phyloP scores from a whole-genome alignment of 1,140 invertebrate species.

The Drosophila prosaltans region DNA sequence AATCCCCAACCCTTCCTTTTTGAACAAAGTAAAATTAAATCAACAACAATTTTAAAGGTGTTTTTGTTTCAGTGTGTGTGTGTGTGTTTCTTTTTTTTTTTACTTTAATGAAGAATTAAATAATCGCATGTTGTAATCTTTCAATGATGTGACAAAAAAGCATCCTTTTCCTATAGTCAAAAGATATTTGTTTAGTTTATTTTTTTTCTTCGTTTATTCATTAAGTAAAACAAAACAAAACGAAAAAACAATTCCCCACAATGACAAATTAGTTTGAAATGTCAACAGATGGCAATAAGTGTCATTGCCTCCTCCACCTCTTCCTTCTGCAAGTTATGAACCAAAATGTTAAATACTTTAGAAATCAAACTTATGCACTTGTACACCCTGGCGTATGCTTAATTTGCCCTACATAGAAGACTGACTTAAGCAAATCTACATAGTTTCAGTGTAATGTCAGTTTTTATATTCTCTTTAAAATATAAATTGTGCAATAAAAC shows the following conservation, averaged over 20 bases:
- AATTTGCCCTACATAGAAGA: too few species aligned
- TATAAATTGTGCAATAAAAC: constrained; percentile 60
- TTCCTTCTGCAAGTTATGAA: constrained; percentile 61
- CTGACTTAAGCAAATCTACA: too few species aligned
- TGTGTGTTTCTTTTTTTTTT: neutral
- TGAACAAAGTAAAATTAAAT: constrained; percentile 5
- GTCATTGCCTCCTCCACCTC: constrained; percentile 70
- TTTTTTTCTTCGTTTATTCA: too few species aligned
- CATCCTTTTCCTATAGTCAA: constrained; percentile 44
- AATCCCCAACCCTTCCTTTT: constrained; percentile 6
- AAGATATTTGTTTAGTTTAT: neutral
- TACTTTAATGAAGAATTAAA: constrained; percentile 21
- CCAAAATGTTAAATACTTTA: constrained; percentile 53
- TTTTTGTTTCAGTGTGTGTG: neutral
- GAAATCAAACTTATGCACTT: neutral
- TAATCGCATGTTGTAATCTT: constrained; percentile 34
- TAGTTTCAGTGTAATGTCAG: neutral
- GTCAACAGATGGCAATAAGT: constrained; percentile 68
- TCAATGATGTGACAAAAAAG: constrained; percentile 47
- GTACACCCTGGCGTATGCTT: neutral
- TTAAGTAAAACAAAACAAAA: neutral
- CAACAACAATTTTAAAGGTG: neutral
- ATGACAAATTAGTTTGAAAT: constrained; percentile 72
- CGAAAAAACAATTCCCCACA: constrained; percentile 53
- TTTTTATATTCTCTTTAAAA: constrained; percentile 8